Percentiles rank a stretch among this genome's conserved stretches.
Conservation (phyloP, 2,888 invertebrate species). For the Apodemia mormo region DNA sequence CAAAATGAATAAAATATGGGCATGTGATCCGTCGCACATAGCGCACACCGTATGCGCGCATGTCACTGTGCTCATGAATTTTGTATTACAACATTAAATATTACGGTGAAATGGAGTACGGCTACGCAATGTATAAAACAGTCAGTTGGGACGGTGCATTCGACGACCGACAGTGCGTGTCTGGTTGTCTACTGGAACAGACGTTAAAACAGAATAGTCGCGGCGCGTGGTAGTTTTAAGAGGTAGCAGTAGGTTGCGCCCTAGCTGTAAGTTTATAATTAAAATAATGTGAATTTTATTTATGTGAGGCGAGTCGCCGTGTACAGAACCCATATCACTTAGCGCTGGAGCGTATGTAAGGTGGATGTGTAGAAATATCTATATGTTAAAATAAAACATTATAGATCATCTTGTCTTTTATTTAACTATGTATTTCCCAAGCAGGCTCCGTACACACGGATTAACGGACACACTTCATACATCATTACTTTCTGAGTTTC, state of each 20-base stretch:
- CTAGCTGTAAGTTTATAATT: slow-evolving; percentile 41
- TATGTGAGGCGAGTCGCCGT: slow-evolving; percentile 47
- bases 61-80: no score
- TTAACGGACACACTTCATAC: neutral
- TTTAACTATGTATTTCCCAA: slow-evolving; percentile 38
- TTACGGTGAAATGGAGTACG: no score
- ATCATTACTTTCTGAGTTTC: no score
- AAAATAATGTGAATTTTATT: slow-evolving; percentile 45
- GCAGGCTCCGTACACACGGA: neutral
- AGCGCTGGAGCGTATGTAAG: slow-evolving; percentile 68
- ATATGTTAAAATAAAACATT: slow-evolving; percentile 77
- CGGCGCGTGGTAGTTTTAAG: slow-evolving; percentile 29
- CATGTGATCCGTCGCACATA: no score
- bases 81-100: no score
- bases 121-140: no score
- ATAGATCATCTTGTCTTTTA: slow-evolving; percentile 62
- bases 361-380: slow-evolving; percentile 77
- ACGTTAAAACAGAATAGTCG: neutral
- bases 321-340: slow-evolving; percentile 75
- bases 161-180: neutral
- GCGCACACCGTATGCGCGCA: no score
- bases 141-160: no score
- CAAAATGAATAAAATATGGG: no score
- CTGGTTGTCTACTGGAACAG: neutral
- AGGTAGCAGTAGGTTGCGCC: slow-evolving; percentile 30